Conservation (phyloP, 2,888 invertebrate species). For the Iselma pallidipennis region DNA sequence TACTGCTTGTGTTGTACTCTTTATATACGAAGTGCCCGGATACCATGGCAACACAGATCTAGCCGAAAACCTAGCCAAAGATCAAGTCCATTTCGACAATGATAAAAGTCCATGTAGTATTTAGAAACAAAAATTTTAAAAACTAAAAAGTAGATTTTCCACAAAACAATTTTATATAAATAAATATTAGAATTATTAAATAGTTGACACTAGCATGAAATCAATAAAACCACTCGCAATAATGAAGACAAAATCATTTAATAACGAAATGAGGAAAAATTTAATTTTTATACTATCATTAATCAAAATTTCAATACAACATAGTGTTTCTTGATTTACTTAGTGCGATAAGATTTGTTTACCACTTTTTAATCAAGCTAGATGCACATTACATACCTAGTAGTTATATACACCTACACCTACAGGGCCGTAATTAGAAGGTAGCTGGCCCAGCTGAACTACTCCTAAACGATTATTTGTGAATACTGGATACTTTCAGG, state of each 20-base stretch:
- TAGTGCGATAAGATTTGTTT: not conserved
- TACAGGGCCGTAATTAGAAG: no score
- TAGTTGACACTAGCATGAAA: conserved; percentile 7
- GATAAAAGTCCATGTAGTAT: conserved; percentile 7
- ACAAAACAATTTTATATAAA: not conserved
- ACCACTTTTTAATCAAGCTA: not conserved
- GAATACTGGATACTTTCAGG: no score
- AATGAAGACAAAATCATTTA: conserved; percentile 3
- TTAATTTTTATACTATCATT: not conserved
- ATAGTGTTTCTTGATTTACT: not conserved
- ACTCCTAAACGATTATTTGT: no score
- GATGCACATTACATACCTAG: no score
- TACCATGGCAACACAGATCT: conserved; percentile 44
- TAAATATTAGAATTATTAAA: not conserved
- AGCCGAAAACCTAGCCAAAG: conserved; percentile 32
- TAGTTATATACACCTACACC: no score
- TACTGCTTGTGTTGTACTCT: conserved; percentile 38
- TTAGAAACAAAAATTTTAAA: not conserved
- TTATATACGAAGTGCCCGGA: conserved; percentile 41
- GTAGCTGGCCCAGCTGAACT: no score
- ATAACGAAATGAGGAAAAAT: conserved; percentile 2
- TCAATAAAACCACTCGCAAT: not conserved
- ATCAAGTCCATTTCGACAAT: conserved; percentile 31
- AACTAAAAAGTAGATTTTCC: not conserved
- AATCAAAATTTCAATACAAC: not conserved